These are phyloP conservation scores for Argya squamiceps DNA, from an alignment of 2,797 vertebrate species.

Conservation along the genomic window DNA sequence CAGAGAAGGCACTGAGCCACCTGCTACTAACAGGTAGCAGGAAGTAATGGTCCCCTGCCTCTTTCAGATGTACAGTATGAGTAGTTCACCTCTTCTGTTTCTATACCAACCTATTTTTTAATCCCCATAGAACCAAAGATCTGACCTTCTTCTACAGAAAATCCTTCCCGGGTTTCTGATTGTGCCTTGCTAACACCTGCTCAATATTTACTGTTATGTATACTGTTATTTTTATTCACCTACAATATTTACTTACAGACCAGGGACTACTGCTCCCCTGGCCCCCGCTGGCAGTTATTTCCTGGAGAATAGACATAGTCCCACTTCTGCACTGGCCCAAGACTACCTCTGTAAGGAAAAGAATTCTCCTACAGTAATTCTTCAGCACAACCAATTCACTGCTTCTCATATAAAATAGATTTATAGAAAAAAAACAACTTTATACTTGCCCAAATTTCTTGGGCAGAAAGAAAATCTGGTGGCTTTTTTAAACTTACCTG, in stretches of 20 bases:
- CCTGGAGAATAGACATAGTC: not conserved
- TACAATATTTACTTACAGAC: not conserved
- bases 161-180: fast-evolving
- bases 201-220: not conserved
- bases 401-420: not conserved
- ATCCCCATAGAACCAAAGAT: not conserved
- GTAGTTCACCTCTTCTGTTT: not conserved
- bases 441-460: not conserved
- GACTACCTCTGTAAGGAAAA: not conserved
- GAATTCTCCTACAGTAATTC: not conserved
- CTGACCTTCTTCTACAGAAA: not conserved
- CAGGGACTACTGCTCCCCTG: fast-evolving
- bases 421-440: not conserved
- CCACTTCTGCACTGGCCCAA: not conserved
- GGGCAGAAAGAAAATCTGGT: not conserved
- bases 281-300: not conserved
- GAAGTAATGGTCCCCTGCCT: not conserved
- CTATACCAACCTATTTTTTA: not conserved
- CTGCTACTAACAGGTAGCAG: not conserved
- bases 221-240: not conserved
- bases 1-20: not conserved
- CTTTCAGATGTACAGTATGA: not conserved
- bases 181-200: not conserved
- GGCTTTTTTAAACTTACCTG: not conserved
- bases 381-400: not conserved